Evolutionary conservation across 2,797 vertebrate genomes (phyloP).

Genomic region (Ctenopoma kingsleyae): DNA sequence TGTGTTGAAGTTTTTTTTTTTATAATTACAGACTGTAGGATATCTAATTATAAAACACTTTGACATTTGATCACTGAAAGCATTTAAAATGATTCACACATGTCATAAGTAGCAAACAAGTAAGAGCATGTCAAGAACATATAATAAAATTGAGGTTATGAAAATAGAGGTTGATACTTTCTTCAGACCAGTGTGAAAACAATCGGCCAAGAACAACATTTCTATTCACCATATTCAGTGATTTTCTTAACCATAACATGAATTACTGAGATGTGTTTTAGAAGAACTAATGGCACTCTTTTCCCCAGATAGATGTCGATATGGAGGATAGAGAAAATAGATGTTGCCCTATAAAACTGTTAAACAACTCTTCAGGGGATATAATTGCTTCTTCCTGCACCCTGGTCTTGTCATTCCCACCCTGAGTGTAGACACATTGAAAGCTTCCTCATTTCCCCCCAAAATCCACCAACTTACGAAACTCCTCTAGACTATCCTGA

Average conservation of each 20-base stretch:
- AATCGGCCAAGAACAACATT: slow-evolving; percentile 51
- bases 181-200: slow-evolving; percentile 52
- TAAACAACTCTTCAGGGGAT: slow-evolving; percentile 81
- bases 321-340: slow-evolving; percentile 77
- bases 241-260: slow-evolving; percentile 73
- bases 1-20: slow-evolving; percentile 21
- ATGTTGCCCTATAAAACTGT: slow-evolving; percentile 81
- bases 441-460: slow-evolving; percentile 73
- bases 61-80: slow-evolving; percentile 31
- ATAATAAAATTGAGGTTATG: slow-evolving; percentile 41
- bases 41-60: slow-evolving; percentile 30
- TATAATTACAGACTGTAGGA: slow-evolving; percentile 25
- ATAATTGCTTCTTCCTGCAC: slow-evolving; percentile 83
- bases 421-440: slow-evolving; percentile 74
- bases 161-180: slow-evolving; percentile 49
- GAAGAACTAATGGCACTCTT: slow-evolving; percentile 69
- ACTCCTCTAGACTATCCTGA: slow-evolving; percentile 75
- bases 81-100: slow-evolving; percentile 49
- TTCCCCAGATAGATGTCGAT: slow-evolving; percentile 79
- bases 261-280: slow-evolving; percentile 73
- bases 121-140: slow-evolving; percentile 32
- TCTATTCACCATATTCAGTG: slow-evolving; percentile 60
- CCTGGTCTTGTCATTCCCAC: slow-evolving; percentile 77
- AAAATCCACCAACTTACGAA: slow-evolving; percentile 73
- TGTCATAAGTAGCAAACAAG: slow-evolving; percentile 47